These are phyloP conservation scores for Microctonus aethiopoides DNA, from an alignment of 2,888 invertebrate species.

Conservation along the genomic window DNA sequence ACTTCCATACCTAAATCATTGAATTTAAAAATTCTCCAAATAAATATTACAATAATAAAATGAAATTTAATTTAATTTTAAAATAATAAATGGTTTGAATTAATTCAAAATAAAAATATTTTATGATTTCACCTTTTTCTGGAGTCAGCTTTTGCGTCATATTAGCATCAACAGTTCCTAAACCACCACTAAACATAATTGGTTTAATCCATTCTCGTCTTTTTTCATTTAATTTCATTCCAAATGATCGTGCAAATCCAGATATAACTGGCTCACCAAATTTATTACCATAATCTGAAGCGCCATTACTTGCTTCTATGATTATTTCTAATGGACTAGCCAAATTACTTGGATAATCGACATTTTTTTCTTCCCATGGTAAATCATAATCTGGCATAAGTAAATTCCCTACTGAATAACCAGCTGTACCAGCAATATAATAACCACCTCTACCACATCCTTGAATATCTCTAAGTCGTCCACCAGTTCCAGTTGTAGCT, in stretches of 20 bases:
- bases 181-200: constrained; percentile 98
- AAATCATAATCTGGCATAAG: constrained; percentile 89
- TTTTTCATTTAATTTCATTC: constrained; percentile 74
- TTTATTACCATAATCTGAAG: constrained; percentile 99
- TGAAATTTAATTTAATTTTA: no score
- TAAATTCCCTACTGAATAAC: constrained; percentile 95
- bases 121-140: constrained; percentile 77
- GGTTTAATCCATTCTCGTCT: constrained; percentile 96
- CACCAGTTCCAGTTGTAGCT: constrained; percentile 97
- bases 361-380: constrained; percentile 83
- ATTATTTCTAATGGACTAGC: constrained; percentile 90
- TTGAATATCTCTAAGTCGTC: constrained; percentile 94
- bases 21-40: constrained; percentile 7
- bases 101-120: no score
- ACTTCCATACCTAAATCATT: constrained; percentile 80
- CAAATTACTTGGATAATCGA: constrained; percentile 86
- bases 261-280: constrained; percentile 95
- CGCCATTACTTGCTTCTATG: constrained; percentile 97
- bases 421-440: constrained; percentile 95
- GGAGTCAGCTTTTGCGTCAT: constrained; percentile 85
- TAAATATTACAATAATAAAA: neutral
- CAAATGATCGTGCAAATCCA: constrained; percentile 94
- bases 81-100: no score
- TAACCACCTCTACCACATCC: constrained; percentile 94
- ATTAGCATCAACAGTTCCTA: constrained; percentile 87